Conservation (phyloP, 1,140 invertebrate genomes). For the Melanaphis sacchari region DNA sequence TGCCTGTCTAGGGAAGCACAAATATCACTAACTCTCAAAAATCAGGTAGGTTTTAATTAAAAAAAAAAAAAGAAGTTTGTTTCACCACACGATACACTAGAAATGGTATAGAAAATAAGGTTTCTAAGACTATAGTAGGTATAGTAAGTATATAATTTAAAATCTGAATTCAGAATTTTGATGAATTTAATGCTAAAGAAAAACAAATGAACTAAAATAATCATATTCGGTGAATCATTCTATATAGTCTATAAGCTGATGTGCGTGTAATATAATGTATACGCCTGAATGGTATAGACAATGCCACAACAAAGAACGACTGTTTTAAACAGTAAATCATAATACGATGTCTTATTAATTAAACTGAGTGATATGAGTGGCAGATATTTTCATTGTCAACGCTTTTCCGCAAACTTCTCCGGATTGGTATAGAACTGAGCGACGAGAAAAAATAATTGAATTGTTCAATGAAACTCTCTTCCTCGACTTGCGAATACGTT, state of each 20-base stretch:
- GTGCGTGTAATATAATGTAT: background rate
- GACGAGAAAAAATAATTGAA: background rate
- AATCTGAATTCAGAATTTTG: background rate
- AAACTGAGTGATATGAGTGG: background rate
- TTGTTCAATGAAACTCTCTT: background rate
- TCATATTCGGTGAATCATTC: background rate
- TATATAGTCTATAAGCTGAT: background rate
- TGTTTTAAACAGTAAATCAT: background rate
- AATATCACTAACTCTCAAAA: too few relatives aligned
- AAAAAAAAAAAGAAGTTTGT: background rate
- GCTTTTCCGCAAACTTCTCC: background rate
- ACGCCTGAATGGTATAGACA: background rate
- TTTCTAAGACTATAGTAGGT: background rate
- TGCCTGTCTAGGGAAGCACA: too few relatives aligned
- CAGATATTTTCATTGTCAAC: background rate
- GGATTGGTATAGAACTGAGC: background rate
- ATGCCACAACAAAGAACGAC: background rate
- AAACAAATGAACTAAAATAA: background rate
- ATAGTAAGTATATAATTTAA: too few relatives aligned
- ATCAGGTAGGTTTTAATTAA: background rate
- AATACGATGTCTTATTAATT: background rate
- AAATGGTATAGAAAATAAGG: background rate
- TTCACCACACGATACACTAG: too few relatives aligned
- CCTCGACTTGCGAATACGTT: background rate
- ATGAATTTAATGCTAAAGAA: background rate